Evolutionary conservation across 2,113 vertebrate genomes (phyloP), one percentile per base, ranked within the genome.

Genomic region (Typhlomys cinereus): DNA sequence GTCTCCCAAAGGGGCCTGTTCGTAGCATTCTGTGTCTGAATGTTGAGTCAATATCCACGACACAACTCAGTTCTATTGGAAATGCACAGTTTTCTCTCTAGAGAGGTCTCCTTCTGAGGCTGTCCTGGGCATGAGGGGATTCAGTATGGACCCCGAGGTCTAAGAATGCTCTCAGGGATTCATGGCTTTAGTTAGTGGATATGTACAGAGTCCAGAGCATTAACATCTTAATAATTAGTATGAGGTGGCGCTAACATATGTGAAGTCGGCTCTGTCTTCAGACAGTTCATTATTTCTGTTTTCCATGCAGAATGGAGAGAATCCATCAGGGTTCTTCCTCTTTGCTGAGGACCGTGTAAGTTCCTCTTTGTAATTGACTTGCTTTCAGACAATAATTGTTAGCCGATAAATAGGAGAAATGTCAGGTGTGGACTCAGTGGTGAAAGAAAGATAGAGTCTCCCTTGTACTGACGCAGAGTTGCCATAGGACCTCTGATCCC

Each of bases 401-500:
- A 98, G 90, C 97, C 97, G 98, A 97, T 97, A 96, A 98, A 93
- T 93, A 96, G 97, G 97, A 96, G 96, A 96, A 96, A 94, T 98
- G 97, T 97, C 98, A 98, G 97, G 94, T 97, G 94, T 97, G 95
- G 98, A 98, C 95, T 97, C 96, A 87, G 97, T 96, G 95, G 95
- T 93, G 97, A 97, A 96, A 97, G 96, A 95, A 95, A 97, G 97
- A 96, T 96, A 96, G 96, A 97, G 96, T 96, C 86, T 96, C 97
- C 97, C 89, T 97, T 97, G 97, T 95, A 94, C 97, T 97, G 98
- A 97, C 0, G 86, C 97, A 97, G 96, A 97, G 97, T 97, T 89
- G 67, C 96, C 89, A 96, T 98, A 97, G 98, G 98, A 98, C 97
- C 98, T 98, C 98, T 98, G 97, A 98, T 98, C 98, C 98, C 97